These are phyloP conservation scores for Henricia sp. DNA, from an alignment of 53 echinoderm and acorn worm genomes.

Conservation along the genomic window DNA sequence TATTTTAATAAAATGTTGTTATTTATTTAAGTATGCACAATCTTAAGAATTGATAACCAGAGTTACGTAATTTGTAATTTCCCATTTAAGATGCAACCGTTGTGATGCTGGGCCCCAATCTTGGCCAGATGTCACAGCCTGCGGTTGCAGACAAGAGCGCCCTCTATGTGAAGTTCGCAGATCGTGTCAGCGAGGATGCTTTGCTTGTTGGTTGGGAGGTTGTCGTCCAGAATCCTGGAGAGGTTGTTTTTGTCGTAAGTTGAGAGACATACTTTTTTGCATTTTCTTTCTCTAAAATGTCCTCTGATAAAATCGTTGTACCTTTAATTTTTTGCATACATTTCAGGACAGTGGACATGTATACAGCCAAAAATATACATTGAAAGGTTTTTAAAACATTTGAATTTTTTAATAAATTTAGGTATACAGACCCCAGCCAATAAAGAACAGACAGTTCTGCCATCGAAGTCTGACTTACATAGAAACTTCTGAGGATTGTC, in stretches of 20 bases:
- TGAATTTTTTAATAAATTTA: neutral
- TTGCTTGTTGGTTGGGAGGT: constrained; percentile 53
- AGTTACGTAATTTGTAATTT: no score
- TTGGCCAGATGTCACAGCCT: neutral
- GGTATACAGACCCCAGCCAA: constrained; percentile 23
- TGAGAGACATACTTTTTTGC: no score
- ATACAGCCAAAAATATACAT: constrained; percentile 13
- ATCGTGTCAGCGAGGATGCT: neutral
- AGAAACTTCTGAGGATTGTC: neutral
- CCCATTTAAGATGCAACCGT: constrained; percentile 37
- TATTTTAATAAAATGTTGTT: no score
- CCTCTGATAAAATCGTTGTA: no score
- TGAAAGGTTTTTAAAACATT: neutral
- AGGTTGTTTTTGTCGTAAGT: constrained; percentile 14
- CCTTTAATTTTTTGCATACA: no score
- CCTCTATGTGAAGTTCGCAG: constrained; percentile 8
- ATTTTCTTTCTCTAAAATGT: no score
- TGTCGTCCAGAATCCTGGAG: constrained; percentile 2
- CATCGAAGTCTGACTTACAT: constrained; percentile 39
- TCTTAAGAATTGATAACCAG: neutral
- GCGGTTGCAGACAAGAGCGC: neutral
- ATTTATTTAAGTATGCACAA: no score
- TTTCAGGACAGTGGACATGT: no score
- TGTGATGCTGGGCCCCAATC: constrained; percentile 3
- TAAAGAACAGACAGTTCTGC: constrained; percentile 28